Base-by-base conservation (phyloP, 2,113 vertebrate species). In the Ochotona curzoniae region DNA sequence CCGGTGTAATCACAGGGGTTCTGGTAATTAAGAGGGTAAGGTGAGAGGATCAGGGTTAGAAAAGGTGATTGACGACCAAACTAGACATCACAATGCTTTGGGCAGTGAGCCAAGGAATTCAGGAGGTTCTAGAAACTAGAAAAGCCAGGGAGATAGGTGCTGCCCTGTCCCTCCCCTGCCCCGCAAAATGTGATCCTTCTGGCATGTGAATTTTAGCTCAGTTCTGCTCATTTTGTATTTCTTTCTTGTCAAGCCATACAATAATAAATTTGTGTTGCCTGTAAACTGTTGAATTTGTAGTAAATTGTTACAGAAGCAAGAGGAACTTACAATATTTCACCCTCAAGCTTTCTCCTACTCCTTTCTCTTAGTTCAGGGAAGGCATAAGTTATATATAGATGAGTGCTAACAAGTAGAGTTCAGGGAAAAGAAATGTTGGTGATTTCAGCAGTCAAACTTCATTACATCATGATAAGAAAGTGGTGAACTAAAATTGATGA, bases 361-460 rank as follows among this genome's bases (percentile, higher is more conserved):
- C 49, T 83, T 76, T 87, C 35, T 76, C 80, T 21, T 8, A 80
- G 97, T 86, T 98, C 94, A 60, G 17, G 18, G 85, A 97, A 98
- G 95, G 96, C 96, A 73, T 51, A 25, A 81, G 84, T 97, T 98
- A 98, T 98, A 97, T 98, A 98, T 98, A 98, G 91, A 60, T 51
- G 21, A 23, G 12, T 84, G 28, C 96, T 94, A 94, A 92, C 84
- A 86, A 91, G 44, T n/a, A 91, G 84, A 92, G 32, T 54, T 63
- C 71, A 88, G 67, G 38, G 95, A 91, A 69, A 97, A 93, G 76
- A 83, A 64, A 92, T 75, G 78, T 44, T 90, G n/a, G 0, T 60
- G 49, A 93, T 51, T 76, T 95, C 90, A 61, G 93, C 96, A 32
- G 17, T 64, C 57, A 93, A 81, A 32, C 0, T 1, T 63, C 44